Base-by-base conservation (phyloP, 2,888 invertebrate genomes). In the Eupithecia pulchellata region DNA sequence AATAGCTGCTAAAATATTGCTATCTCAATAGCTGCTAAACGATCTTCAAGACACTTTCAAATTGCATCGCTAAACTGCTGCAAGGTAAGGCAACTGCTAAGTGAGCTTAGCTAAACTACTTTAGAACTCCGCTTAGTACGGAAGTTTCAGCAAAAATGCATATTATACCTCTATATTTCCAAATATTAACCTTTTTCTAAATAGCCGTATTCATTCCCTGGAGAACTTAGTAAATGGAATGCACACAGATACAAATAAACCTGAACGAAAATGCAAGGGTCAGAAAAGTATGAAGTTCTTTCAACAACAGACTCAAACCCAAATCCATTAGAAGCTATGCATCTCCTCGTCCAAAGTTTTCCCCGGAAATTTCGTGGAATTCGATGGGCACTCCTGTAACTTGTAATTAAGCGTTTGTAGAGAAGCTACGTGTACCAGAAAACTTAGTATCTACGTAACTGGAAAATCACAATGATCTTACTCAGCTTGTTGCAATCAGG, bases 281-380 rank as follows among this genome's bases (percentile, higher is more conserved):
- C 25, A 25, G 52, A 52, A 52, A 25, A 11, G 9, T 11, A 20
- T 20, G 9, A 20, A 20, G 20, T 11, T 42, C n/a, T 47, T 47
- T 11, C 9, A 3, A 47, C 47, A 20, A 20, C 20, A 20, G 20
- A 47, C 47, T n/a, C 47, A 17, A 47, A 47, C 14, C 17, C 39
- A 14, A 4, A 39, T 39, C 9, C 39, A 39, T 39, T 4, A 17
- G 1, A 39, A 14, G 4, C 39, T 39, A 17, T 27, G 42, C 17
- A 47, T 47, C 66, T 17, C 34, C 32, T 47, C 27, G 14, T 34
- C 25, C 25, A 70, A 57, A n/a, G 34, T 25, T 58, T 66, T 73
- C 34, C 65, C 34, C 13, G 9, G 65, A 58, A 30, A 64, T 70
- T 74, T 68, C 57, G 65, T 62, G 70, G 70, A 76, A 73, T 66